Evolutionary conservation across 2,113 vertebrate species (phyloP).

Genomic region (Leiothrix lutea): DNA sequence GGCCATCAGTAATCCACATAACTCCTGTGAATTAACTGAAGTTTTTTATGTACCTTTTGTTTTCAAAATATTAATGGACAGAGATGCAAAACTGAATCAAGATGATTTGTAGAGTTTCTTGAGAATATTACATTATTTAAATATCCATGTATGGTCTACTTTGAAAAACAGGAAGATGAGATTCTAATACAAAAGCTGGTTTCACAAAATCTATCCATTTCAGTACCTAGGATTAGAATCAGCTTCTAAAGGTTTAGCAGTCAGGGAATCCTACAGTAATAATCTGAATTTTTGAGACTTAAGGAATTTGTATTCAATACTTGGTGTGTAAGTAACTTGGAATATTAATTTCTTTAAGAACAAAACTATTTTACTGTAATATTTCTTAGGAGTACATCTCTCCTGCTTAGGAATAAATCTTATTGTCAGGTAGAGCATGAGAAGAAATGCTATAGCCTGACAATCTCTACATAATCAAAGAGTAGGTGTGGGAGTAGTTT

Average conservation of each 20-base stretch:
- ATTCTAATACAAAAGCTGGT: neutral
- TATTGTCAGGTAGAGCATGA: neutral
- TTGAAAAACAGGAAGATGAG: neutral
- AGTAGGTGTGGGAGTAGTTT: neutral
- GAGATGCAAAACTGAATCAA: neutral
- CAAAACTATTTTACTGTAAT: neutral
- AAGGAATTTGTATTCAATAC: neutral
- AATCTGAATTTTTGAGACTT: neutral
- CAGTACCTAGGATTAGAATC: neutral
- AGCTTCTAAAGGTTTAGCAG: neutral
- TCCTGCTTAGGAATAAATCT: neutral
- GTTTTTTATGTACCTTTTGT: neutral
- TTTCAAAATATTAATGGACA: constrained; percentile 5
- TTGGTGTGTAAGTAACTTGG: neutral
- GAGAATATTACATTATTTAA: neutral
- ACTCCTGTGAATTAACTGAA: neutral
- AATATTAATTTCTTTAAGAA: neutral
- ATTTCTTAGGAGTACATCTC: neutral
- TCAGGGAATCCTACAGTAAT: neutral
- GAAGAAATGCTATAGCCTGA: neutral
- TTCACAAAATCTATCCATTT: neutral
- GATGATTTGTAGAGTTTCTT: neutral
- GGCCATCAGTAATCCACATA: neutral
- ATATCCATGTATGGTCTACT: neutral
- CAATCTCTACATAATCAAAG: neutral